A percentile compares a stretch with the other conserved stretches of the same genome.
Conservation (phyloP, 2,888 invertebrate species). For the Tipula unca region DNA sequence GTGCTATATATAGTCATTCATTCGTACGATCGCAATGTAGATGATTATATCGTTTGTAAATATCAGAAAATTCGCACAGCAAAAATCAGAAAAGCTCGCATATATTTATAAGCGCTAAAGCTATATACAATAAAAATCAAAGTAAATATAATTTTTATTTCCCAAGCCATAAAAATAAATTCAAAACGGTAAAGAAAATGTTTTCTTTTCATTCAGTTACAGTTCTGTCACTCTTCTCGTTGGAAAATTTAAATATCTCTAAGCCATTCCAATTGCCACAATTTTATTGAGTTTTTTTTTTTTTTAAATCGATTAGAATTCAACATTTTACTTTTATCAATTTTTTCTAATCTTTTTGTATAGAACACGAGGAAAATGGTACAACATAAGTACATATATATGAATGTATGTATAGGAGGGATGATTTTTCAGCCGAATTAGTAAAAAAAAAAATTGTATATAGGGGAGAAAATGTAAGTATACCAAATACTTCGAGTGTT, state of each 20-base stretch:
- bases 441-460: no score
- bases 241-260: neutral
- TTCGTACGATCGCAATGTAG: no score
- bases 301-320: neutral
- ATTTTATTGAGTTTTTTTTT: neutral
- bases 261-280: neutral
- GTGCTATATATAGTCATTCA: no score
- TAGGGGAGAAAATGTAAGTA: no score
- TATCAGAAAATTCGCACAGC: neutral
- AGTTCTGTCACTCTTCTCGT: neutral
- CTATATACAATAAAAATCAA: neutral
- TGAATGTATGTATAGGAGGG: no score
- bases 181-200: neutral
- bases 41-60: no score
- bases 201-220: neutral
- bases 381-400: no score
- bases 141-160: neutral
- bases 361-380: neutral
- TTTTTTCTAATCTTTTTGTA: conserved; percentile 4
- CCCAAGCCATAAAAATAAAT: neutral
- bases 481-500: no score
- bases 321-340: conserved; percentile 8
- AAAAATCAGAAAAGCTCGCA: neutral
- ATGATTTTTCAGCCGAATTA: no score
- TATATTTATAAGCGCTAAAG: neutral